phyloP scores from a whole-genome alignment of 2,888 invertebrate genomes.

The Amiota mariae region DNA sequence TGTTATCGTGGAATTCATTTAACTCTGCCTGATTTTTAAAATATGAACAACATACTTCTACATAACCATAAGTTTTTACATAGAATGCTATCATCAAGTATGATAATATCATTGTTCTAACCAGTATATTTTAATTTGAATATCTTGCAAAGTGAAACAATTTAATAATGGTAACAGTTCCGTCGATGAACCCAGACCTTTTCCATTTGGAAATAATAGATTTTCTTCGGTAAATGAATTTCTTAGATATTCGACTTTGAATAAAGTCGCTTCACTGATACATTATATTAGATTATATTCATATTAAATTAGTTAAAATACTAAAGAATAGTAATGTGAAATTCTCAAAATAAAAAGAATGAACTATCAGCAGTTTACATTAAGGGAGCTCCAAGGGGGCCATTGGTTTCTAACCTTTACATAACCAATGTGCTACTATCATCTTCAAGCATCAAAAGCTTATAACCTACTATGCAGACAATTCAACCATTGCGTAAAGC shows the following conservation, averaged over 20 bases:
- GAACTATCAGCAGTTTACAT: too few relatives aligned
- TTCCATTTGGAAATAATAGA: slow-evolving; percentile 4
- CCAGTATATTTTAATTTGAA: slow-evolving; percentile 39
- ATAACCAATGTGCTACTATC: too few relatives aligned
- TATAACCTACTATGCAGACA: too few relatives aligned
- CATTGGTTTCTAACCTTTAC: too few relatives aligned
- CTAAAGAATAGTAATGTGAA: too few relatives aligned
- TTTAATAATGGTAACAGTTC: slow-evolving; percentile 47
- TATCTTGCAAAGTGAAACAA: slow-evolving; percentile 39
- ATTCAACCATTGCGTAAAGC: too few relatives aligned
- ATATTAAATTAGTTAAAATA: neutral
- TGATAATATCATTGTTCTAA: slow-evolving; percentile 29
- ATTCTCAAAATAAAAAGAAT: too few relatives aligned
- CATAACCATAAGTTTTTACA: slow-evolving; percentile 36
- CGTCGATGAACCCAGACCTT: too few relatives aligned
- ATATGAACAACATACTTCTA: slow-evolving; percentile 44
- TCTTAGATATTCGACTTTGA: slow-evolving; percentile 30
- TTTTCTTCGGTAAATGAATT: slow-evolving; percentile 20
- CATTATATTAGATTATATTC: slow-evolving; percentile 36
- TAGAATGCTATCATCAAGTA: slow-evolving; percentile 35
- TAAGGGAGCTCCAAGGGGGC: too few relatives aligned
- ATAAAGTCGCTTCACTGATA: neutral
- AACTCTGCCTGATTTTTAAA: slow-evolving; percentile 30
- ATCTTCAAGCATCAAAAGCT: too few relatives aligned
- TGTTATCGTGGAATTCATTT: slow-evolving; percentile 16